Evolutionary conservation across 1,140 invertebrate genomes (phyloP), one percentile per base, ranked within the genome.

Genomic region (Rhynchophorus ferrugineus): DNA sequence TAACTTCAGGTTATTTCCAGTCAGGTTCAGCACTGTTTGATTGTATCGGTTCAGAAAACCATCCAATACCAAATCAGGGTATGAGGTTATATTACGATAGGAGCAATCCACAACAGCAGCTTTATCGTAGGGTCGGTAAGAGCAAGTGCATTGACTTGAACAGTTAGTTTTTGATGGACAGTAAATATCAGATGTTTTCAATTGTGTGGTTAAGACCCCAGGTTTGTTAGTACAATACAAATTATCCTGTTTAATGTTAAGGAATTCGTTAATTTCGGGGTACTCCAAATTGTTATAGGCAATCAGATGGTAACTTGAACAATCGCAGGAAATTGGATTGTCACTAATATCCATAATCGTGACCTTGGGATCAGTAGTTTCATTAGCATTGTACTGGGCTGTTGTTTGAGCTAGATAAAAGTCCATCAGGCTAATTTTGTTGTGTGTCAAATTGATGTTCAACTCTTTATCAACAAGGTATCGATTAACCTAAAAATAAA

Each of bases 61-160:
- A 11, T 20, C n/a, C 3, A 33, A 7, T 17, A 39, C 46, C 5
- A 52, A 46, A 29, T 39, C 7, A 33, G 58, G 58, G 41, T 46
- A 49, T 2, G 41, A 0, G 0, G 29, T 54, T 9, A 60, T 18
- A 29, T 51, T 51, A 7, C 18, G 14, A 20, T 54, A 49, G 2
- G 54, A 54, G 45, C 61, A 62, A 42, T 61, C 36, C n/a, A 61
- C 51, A 13, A 56, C 34, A 9, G 55, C 42, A 17, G 42, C 42
- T 18, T 14, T 43, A n/a, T 50, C 16, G 11, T 44, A 52, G 5
- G 56, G 56, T 14, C 42, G 35, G 9, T 50, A 46, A 2, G 19
- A 16, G 35, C 58, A 64, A 1, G 11, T 9, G 21, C 62, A 64
- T 24, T 33, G 9, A 20, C 43, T 13, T 2, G 62, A 58, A 50